Base-by-base conservation (phyloP, 35 echinoderm and acorn worm genomes). In the Patiria miniata region DNA sequence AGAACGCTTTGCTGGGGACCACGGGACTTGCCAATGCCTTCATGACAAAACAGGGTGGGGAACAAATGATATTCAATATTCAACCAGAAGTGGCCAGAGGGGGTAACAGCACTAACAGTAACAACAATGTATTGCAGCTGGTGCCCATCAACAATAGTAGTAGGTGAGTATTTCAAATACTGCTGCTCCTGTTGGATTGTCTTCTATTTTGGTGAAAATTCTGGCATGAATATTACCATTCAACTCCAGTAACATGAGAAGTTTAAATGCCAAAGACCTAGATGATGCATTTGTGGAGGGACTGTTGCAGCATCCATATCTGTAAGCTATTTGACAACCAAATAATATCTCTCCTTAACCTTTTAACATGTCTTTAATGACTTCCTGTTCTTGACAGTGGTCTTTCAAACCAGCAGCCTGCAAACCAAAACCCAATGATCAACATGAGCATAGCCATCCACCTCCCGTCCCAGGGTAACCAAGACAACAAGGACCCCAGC, bases 371-470 rank as follows among this genome's bases (percentile, higher is more conserved):
- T n/a, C n/a, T n/a, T n/a, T n/a, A 47, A 47, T 12, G 4, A 47
- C 12, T 47, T 47, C 4, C 12, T 47, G 42, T 47, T 47, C 42
- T 47, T 26, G 26, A 26, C 65, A 73, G 65, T 34, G 34, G 65
- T 73, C 34, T 73, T 73, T 32, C 65, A 73, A 73, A 26, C 65
- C 65, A 73, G 14, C 65, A 73, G 34, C 26, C 19, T 2, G 65
- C 65, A 32, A 47, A 47, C 42, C 26, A 22, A 34, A 73, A 73
- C 34, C 65, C 65, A 0, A 73, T 73, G 65, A 73, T 73, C 30
- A 73, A 73, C 65, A 73, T 73, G 65, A 73, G 65, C 65, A 73
- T 73, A 26, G 65, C 65, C 65, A 73, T 73, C 65, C 65, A 73
- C 26, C 65, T 73, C 65, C 65, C 65, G 34, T 32, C 65, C 29